Percentiles rank a stretch among this genome's conserved stretches.
Conservation (phyloP, 1,140 invertebrate species). For the Drosophila parvula region DNA sequence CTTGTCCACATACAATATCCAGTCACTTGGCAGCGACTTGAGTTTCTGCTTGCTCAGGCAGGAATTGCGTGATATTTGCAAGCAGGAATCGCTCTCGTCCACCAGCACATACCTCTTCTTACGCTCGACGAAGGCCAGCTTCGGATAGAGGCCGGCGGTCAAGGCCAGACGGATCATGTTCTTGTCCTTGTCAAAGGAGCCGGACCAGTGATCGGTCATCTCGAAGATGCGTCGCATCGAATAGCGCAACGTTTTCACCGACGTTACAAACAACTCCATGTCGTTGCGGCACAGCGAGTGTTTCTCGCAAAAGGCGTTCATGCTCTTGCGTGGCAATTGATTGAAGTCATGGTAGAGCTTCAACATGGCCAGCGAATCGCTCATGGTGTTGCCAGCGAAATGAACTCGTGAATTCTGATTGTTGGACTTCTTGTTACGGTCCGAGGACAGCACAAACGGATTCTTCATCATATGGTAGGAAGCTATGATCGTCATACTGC, state of each 20-base stretch:
- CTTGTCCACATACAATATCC: conserved; percentile 58
- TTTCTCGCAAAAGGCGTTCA: conserved; percentile 42
- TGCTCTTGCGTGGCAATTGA: not conserved
- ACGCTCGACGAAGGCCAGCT: conserved; percentile 86
- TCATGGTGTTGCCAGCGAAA: conserved; percentile 86
- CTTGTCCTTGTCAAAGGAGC: conserved; percentile 88
- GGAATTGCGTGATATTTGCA: conserved; percentile 50
- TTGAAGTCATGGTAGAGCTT: conserved; percentile 60
- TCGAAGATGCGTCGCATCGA: conserved; percentile 46
- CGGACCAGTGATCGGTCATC: not conserved
- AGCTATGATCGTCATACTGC: conserved; percentile 97
- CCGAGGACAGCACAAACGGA: conserved; percentile 90
- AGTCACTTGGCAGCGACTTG: conserved; percentile 5
- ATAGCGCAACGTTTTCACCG: conserved; percentile 52
- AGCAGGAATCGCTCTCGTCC: conserved; percentile 23
- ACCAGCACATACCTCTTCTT: conserved; percentile 17
- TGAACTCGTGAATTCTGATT: conserved; percentile 86
- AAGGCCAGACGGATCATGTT: conserved; percentile 95
- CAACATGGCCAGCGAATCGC: conserved; percentile 95
- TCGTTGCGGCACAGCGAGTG: conserved; percentile 49
- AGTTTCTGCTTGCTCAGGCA: conserved; percentile 17
- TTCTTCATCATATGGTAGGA: conserved; percentile 94
- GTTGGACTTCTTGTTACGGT: conserved; percentile 85
- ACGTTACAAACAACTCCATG: conserved; percentile 68
- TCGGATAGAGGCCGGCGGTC: conserved; percentile 94